Evolutionary conservation across 2,113 vertebrate species (phyloP), one percentile per base, ranked within the genome.

Genomic region (Aramus guarauna): DNA sequence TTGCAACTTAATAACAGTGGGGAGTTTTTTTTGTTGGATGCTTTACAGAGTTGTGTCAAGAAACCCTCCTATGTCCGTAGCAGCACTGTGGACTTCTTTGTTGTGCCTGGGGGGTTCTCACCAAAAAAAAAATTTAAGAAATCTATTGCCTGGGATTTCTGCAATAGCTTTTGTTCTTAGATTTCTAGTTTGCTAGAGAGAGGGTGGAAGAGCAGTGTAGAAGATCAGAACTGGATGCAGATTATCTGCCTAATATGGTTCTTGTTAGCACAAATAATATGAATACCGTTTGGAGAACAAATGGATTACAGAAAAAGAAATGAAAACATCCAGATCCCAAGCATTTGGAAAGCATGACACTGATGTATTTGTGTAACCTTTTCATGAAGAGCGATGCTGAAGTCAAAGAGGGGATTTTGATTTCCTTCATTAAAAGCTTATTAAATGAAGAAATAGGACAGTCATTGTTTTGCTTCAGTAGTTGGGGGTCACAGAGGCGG

Each of bases 371-470:
- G 95, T 95, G 69, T 97, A 97, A 98, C 97, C 97, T 98, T 97
- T 97, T 96, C 90, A 88, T 30, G 77, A 96, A 95, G 91, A 97
- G 88, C 34, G 17, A 26, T 93, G 90, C 92, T 88, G 69, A 96
- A 97, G 93, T 97, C 97, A 91, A 95, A 96, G 90, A 88, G 66
- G 58, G 66, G 92, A 95, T 96, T 98, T 97, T 96, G 88, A 93
- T 95, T 98, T 97, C 96, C 97, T 98, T 98, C 98, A 98, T 98
- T 98, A 98, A 98, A 98, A 97, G 97, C 98, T 97, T 98, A 98
- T 98, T 98, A 98, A 97, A 97, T 76, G 88, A 97, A 98, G 97
- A 98, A 98, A 98, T 96, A 97, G 97, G 95, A 98, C 97, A 97
- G 97, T 97, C 79, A 47, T 94, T 27, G 89, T 97, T 98, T 96